Conservation (phyloP, 2,888 invertebrate genomes). For the Drosophila diplacantha region DNA sequence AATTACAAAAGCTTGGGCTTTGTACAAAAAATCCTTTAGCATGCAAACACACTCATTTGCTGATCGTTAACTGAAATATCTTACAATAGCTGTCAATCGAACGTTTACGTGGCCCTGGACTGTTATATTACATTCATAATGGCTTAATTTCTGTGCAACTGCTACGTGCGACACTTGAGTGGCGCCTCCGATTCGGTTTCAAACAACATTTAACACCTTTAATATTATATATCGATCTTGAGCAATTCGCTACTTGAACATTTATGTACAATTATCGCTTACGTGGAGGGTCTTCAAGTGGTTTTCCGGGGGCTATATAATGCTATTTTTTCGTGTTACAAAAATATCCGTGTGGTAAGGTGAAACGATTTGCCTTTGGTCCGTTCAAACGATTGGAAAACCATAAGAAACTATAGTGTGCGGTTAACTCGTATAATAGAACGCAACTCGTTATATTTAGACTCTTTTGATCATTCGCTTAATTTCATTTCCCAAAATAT, state of each 20-base stretch:
- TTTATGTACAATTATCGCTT: constrained; percentile 49
- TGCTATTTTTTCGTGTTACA: constrained; percentile 32
- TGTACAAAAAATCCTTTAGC: constrained; percentile 60
- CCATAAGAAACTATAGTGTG: constrained; percentile 20
- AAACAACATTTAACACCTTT: constrained; percentile 67
- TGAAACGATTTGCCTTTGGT: constrained; percentile 55
- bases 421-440: constrained; percentile 16
- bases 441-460: constrained; percentile 29
- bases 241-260: constrained; percentile 59
- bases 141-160: constrained; percentile 23
- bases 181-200: constrained; percentile 28
- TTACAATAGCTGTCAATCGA: constrained; percentile 64
- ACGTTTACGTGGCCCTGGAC: constrained; percentile 16
- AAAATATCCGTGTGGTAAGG: constrained; percentile 39
- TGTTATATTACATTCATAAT: constrained; percentile 44
- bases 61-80: constrained; percentile 56
- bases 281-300: constrained; percentile 56
- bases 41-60: constrained; percentile 17
- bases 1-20: constrained; percentile 75
- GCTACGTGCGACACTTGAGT: constrained; percentile 31
- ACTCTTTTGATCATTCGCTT: constrained; percentile 39
- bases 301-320: constrained; percentile 4
- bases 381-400: constrained; percentile 60
- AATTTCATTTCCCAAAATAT: constrained; percentile 39
- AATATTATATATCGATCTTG: constrained; percentile 43